These are phyloP conservation scores for Arvicanthis niloticus DNA, from an alignment of 2,113 vertebrate genomes.

Conservation along the genomic window DNA sequence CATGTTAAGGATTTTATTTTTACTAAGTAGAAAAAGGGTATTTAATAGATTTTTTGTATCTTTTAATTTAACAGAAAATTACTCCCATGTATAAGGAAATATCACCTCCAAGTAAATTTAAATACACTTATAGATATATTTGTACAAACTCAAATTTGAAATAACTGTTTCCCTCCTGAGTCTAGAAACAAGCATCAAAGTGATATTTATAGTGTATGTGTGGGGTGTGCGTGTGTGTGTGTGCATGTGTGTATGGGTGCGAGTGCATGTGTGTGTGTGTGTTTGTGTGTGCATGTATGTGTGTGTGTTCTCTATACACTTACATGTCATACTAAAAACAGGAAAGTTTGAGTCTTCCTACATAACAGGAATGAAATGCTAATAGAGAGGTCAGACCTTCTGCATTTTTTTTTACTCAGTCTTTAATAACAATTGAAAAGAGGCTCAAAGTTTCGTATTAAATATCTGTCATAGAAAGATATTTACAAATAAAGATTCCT, in stretches of 20 bases:
- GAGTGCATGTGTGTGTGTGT: not conserved
- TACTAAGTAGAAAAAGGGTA: constrained; percentile 23
- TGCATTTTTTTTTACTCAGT: not conserved
- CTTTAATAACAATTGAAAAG: constrained; percentile 20
- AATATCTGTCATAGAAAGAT: constrained; percentile 12
- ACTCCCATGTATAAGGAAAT: not conserved
- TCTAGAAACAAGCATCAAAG: not conserved
- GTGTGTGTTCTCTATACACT: not conserved
- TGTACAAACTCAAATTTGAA: constrained; percentile 56
- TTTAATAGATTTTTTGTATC: constrained; percentile 30
- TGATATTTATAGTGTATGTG: not conserved
- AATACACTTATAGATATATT: constrained; percentile 19
- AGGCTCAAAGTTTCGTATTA: not conserved
- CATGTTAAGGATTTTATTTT: constrained; percentile 33
- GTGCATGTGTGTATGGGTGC: not conserved
- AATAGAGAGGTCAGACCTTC: not conserved
- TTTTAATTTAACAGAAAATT: constrained; percentile 51
- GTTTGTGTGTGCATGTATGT: not conserved
- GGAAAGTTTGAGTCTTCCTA: not conserved
- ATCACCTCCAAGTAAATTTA: constrained; percentile 10
- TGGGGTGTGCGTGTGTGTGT: not conserved
- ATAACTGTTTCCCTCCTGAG: constrained; percentile 10
- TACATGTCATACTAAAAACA: not conserved
- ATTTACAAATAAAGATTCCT: constrained; percentile 41
- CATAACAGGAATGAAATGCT: not conserved